phyloP scores from a whole-genome alignment of 2,888 invertebrate species.

The Endomychus coccineus region DNA sequence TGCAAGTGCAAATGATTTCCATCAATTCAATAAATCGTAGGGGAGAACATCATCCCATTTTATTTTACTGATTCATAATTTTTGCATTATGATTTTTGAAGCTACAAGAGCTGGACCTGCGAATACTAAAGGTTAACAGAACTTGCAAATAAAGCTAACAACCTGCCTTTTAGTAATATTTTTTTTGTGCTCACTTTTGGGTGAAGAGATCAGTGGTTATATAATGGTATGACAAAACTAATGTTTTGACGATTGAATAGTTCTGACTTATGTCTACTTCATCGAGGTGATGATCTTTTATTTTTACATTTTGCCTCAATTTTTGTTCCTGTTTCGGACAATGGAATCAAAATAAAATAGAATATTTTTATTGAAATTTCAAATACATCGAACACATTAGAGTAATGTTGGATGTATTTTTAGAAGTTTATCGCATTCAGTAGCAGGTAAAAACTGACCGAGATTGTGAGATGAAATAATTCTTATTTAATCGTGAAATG shows the following conservation, averaged over 20 bases:
- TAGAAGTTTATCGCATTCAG: too few relatives aligned
- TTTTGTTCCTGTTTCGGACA: too few relatives aligned
- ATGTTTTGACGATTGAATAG: conserved; percentile 9
- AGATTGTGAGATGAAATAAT: too few relatives aligned
- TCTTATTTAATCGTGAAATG: too few relatives aligned
- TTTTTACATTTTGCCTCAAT: too few relatives aligned
- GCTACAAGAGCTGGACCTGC: conserved; percentile 12
- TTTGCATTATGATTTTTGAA: conserved; percentile 16
- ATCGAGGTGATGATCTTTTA: conserved; percentile 7
- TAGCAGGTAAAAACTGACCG: too few relatives aligned
- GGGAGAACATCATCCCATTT: conserved; percentile 15
- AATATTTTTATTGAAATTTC: too few relatives aligned
- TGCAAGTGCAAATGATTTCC: conserved; percentile 9
- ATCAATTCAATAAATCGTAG: conserved; percentile 7
- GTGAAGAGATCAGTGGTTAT: conserved; percentile 6
- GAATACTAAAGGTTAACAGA: conserved; percentile 15
- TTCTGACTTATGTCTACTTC: conserved; percentile 13
- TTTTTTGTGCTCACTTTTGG: conserved; percentile 6
- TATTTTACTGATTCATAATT: conserved; percentile 13
- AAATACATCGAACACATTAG: too few relatives aligned
- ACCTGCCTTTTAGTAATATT: conserved; percentile 13
- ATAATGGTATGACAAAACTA: conserved; percentile 10
- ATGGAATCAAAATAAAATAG: too few relatives aligned
- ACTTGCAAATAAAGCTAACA: conserved; percentile 9
- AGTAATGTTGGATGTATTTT: too few relatives aligned